Evolutionary conservation across 1,140 invertebrate genomes (phyloP), one percentile per base, ranked within the genome.

Genomic region (Zaprionus tsacasi): DNA sequence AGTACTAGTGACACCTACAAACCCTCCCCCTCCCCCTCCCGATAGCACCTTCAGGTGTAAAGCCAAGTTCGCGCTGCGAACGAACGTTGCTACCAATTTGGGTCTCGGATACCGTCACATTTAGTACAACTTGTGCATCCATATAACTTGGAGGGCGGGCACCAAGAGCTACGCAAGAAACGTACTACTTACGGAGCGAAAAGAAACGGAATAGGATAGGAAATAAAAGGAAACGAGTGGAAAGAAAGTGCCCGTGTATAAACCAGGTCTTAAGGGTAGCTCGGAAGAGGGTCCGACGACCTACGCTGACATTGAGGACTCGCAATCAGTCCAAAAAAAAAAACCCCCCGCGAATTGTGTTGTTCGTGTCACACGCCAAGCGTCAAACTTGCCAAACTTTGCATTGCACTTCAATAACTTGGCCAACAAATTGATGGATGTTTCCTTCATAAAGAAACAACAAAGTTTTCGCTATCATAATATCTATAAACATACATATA

Each of bases 71-170:
- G 57, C 36, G 38, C 45, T 17, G 43, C 45, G 56, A 61, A 30
- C 45, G 56, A 70, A 36, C 45, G 50, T 43, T 72, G 48, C 61
- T 56, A 67, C 66, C 52, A 36, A 40, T 66, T 80, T 78, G 52
- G 21, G 60, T 60, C 65, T 74, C 38, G 71, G 68, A 86, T 88
- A 54, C 85, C 81, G 71, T 81, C 85, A 81, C 86, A 80, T 81
- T 91, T 75, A 91, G 89, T 91, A 85, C 68, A 66, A 68, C 54
- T 79, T 82, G 78, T 80, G 79, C 82, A 85, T 80, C 80, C 82
- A 85, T 80, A 82, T 82, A 75, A 85, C 71, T 85, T 85, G 70
- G 79, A 78, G 56, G 64, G 55, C 35, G 40, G 38, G 48, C 60
- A 21, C 21, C 33, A n/a, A 40, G n/a, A 30, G 33, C 40, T 30